Percentiles rank a stretch among this genome's conserved stretches.
Evolutionary conservation across 1,140 invertebrate genomes (phyloP).

Genomic region (Drosophila sproati): DNA sequence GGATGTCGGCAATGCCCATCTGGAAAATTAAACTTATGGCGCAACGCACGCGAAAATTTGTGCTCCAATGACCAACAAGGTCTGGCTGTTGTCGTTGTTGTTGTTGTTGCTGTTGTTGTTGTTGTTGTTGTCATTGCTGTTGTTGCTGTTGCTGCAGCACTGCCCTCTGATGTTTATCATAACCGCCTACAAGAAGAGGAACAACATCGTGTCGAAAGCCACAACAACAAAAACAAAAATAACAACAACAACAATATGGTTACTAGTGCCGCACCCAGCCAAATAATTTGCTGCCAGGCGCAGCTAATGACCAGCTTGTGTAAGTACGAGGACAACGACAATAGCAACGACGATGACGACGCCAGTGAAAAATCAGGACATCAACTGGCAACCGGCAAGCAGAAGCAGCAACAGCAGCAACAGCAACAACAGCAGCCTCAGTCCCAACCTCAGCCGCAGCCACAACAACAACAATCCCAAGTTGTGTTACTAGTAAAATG

Average conservation of each 20-base stretch:
- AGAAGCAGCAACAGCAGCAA: slow-evolving; percentile 28
- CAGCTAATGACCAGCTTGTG: slow-evolving; percentile 78
- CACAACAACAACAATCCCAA: slow-evolving; percentile 68
- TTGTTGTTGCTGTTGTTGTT: background rate
- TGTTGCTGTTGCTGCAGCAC: slow-evolving; percentile 35
- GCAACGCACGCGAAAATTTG: slow-evolving; percentile 62
- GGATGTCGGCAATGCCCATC: slow-evolving; percentile 28
- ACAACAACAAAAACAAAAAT: background rate
- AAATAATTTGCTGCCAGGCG: slow-evolving; percentile 79
- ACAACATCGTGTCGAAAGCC: slow-evolving; percentile 22
- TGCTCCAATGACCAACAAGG: slow-evolving; percentile 42
- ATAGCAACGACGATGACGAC: slow-evolving; percentile 24
- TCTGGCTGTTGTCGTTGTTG: slow-evolving; percentile 17
- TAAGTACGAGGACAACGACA: slow-evolving; percentile 60
- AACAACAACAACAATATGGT: slow-evolving; percentile 67
- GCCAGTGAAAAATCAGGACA: slow-evolving; percentile 67
- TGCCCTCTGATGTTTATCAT: slow-evolving; percentile 70
- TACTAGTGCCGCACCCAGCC: slow-evolving; percentile 54
- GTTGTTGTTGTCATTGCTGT: background rate
- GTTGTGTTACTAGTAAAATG: slow-evolving; percentile 77
- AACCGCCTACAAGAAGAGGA: slow-evolving; percentile 62
- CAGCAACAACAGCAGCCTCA: slow-evolving; percentile 48
- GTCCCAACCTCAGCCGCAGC: slow-evolving; percentile 25
- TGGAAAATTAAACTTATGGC: slow-evolving; percentile 66
- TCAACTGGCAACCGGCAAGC: slow-evolving; percentile 26